Conservation (phyloP, 1,140 invertebrate genomes). For the Grapholita molesta region DNA sequence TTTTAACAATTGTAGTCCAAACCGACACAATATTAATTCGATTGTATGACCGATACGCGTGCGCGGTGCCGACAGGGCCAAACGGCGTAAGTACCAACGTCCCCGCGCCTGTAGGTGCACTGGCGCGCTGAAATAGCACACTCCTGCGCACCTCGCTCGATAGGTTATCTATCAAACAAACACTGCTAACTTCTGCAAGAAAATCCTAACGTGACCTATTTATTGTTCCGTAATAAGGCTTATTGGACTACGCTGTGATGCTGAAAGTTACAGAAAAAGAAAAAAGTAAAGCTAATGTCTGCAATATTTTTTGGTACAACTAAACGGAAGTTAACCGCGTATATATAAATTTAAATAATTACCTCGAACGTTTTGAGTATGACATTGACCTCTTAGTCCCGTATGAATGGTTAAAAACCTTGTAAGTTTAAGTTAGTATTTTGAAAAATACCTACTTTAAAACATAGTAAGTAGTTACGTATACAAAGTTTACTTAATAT, state of each 20-base stretch:
- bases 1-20: not conserved
- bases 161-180: constrained; percentile 5
- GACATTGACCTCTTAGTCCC: too few species aligned
- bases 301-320: too few species aligned
- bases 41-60: not conserved
- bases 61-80: not conserved
- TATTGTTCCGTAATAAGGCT: not conserved
- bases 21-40: not conserved
- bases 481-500: too few species aligned
- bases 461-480: too few species aligned
- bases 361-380: too few species aligned
- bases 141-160: constrained; percentile 4
- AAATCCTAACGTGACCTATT: not conserved
- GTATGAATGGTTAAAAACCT: too few species aligned
- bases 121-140: constrained; percentile 6
- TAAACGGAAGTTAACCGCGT: too few species aligned
- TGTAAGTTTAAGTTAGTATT: too few species aligned
- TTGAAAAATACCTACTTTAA: too few species aligned
- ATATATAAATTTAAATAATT: too few species aligned
- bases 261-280: not conserved
- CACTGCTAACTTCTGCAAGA: not conserved
- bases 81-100: constrained; percentile 14
- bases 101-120: constrained; percentile 5
- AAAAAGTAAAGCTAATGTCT: too few species aligned
- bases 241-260: not conserved